Evolutionary conservation across 2,888 invertebrate genomes (phyloP), one percentile per base, ranked within the genome.

Genomic region (Rhingia campestris): DNA sequence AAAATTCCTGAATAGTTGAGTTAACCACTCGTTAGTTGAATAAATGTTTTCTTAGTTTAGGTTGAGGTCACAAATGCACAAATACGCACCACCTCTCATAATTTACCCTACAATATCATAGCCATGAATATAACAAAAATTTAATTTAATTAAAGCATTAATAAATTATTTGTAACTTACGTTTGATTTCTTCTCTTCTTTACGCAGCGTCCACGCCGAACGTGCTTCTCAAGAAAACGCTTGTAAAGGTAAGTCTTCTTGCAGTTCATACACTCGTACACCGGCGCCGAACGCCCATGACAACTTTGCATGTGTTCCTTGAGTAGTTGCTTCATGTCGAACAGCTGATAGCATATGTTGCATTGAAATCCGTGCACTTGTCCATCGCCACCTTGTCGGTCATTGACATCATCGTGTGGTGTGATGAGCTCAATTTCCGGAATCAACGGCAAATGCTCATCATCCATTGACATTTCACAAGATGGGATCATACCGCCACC

Each of bases 201-300:
- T n/a, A 91, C 90, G 76, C 91, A 91, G 10, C 91, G 89, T 14
- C 91, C 91, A 30, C 90, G 90, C 0, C 91, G 89, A n/a, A 91
- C 87, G 82, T 91, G 91, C 79, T 91, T 91, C 82, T 91, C 91
- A 4, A 91, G 88, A 82, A 91, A 91, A 6, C 91, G 89, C 86
- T 91, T 91, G 69, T 91, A 91, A 81, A 90, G 90, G 74, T 91
- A 91, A n/a, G 89, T 89, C 76, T 91, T 91, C 73, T 90, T 90
- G 81, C 91, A 91, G 61, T 90, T 91, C 87, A 89, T 88, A 80
- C 91, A 91, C 86, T 91, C 91, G 75, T 90, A 91, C 30, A 90
- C 91, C 1, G 91, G 90, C 0, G 89, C 90, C 5, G 90, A 88
- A 6, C 90, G 89, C 0, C 91, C 91, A 67, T 91, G 91, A 4